Evolutionary conservation across 2,888 invertebrate species (phyloP).

Genomic region (Dicyrtomina minuta): DNA sequence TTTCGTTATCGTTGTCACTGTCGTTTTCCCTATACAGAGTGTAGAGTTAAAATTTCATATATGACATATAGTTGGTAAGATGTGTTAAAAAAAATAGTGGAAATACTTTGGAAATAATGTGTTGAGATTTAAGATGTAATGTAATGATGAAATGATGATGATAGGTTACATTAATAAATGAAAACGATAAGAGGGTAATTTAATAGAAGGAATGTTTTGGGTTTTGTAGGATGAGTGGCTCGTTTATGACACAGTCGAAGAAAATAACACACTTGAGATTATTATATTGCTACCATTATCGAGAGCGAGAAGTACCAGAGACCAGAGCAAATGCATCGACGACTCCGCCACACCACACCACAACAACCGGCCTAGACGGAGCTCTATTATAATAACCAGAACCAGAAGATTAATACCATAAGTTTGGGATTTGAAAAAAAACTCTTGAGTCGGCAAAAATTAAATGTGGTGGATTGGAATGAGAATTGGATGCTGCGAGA

Average conservation of each 20-base stretch:
- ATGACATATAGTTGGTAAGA: too few species aligned
- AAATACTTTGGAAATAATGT: too few species aligned
- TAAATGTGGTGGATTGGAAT: not conserved
- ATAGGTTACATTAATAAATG: too few species aligned
- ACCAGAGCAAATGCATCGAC: not conserved
- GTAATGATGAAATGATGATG: too few species aligned
- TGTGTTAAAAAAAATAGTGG: too few species aligned
- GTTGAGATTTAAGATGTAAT: too few species aligned
- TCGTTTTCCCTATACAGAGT: too few species aligned
- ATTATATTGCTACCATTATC: not conserved
- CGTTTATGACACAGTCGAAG: conserved; percentile 6
- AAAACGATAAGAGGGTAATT: not conserved
- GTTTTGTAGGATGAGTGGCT: conserved; percentile 14
- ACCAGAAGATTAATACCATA: not conserved
- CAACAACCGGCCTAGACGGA: not conserved
- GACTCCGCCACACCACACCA: not conserved
- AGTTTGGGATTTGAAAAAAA: not conserved
- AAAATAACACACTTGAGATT: conserved; percentile 11
- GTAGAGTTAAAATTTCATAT: too few species aligned
- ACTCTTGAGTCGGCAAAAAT: not conserved
- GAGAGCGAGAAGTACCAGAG: not conserved
- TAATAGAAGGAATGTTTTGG: not conserved
- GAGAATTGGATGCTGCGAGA: not conserved
- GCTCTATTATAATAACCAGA: not conserved
- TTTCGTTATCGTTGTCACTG: too few species aligned